Evolutionary conservation across 2,113 vertebrate genomes (phyloP).

Genomic region (Python bivittatus): DNA sequence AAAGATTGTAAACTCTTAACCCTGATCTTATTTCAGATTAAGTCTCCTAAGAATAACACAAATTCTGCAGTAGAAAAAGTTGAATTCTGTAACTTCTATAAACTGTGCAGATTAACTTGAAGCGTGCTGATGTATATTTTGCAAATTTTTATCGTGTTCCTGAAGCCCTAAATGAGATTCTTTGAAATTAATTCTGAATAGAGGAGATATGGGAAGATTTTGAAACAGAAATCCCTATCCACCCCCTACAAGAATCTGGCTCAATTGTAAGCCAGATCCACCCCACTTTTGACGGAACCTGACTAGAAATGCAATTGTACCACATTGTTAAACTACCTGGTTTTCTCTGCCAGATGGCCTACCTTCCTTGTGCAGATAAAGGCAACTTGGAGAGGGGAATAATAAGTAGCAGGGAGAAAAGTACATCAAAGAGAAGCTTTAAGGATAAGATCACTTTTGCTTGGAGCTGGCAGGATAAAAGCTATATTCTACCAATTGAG

Average conservation of each 20-base stretch:
- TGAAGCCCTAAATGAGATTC: neutral
- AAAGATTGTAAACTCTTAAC: neutral
- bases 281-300: neutral
- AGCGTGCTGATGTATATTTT: neutral
- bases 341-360: neutral
- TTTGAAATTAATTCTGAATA: neutral
- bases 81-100: neutral
- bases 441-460: neutral
- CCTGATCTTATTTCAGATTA: neutral
- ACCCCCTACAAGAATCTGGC: neutral
- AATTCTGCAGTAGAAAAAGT: neutral
- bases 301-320: neutral
- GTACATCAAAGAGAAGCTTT: neutral
- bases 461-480: neutral
- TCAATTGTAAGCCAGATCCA: neutral
- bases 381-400: neutral
- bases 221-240: neutral
- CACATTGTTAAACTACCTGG: neutral
- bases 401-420: neutral
- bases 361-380: neutral
- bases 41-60: neutral
- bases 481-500: neutral
- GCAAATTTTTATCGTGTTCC: neutral
- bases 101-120: neutral
- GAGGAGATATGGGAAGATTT: neutral